phyloP scores from a whole-genome alignment of 1,140 invertebrate genomes.

The Hermatobates lingyangjiaoensis region DNA sequence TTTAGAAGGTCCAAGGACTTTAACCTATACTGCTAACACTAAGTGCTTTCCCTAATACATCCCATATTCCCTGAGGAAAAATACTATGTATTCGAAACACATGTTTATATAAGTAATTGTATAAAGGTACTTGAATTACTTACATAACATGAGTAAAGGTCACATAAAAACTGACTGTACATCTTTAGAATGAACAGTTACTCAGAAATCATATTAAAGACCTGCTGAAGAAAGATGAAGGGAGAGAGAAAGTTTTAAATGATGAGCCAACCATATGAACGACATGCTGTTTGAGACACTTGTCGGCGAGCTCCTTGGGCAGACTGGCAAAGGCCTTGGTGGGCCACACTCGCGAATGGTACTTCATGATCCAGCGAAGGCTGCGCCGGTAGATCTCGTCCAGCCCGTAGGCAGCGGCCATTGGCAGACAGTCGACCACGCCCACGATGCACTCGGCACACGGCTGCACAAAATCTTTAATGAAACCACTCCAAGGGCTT shows the following conservation, averaged over 20 bases:
- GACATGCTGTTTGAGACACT: constrained; percentile 63
- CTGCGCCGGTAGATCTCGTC: constrained; percentile 71
- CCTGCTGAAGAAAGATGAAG: too few relatives aligned
- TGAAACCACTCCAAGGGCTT: too few relatives aligned
- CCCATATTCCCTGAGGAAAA: too few relatives aligned
- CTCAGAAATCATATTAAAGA: too few relatives aligned
- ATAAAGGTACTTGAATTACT: neutral
- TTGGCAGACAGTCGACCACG: constrained; percentile 61
- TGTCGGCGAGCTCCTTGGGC: constrained; percentile 57
- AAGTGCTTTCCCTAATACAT: too few relatives aligned
- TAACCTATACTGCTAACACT: too few relatives aligned
- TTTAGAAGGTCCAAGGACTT: too few relatives aligned
- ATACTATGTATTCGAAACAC: too few relatives aligned
- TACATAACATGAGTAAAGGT: too few relatives aligned
- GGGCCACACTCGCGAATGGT: constrained; percentile 71
- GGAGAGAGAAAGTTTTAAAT: constrained; percentile 5
- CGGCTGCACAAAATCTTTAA: constrained; percentile 46
- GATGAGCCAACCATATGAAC: constrained; percentile 36
- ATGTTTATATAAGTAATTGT: neutral
- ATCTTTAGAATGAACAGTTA: too few relatives aligned
- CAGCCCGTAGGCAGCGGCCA: constrained; percentile 64
- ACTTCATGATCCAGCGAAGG: constrained; percentile 62
- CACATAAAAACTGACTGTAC: too few relatives aligned
- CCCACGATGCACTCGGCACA: constrained; percentile 53
- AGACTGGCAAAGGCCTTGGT: constrained; percentile 64